These are phyloP conservation scores for Anguilla anguilla DNA, from an alignment of 2,797 vertebrate genomes.

Conservation along the genomic window DNA sequence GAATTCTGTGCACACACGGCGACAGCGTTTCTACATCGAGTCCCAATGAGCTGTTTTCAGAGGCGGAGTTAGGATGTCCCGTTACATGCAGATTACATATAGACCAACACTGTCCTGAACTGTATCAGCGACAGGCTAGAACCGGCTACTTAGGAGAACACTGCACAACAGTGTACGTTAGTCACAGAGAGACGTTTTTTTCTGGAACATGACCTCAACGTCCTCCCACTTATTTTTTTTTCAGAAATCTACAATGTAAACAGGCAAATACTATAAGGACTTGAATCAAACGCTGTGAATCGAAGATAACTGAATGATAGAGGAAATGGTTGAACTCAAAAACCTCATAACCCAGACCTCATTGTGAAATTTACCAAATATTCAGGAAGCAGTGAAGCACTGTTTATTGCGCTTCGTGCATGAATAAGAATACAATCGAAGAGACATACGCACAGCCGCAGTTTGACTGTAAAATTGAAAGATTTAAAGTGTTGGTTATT, in stretches of 20 bases:
- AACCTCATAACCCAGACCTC: background rate
- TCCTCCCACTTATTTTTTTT: background rate
- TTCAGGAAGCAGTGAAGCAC: background rate
- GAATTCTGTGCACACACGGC: background rate
- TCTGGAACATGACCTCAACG: background rate
- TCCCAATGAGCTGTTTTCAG: slow-evolving; percentile 11
- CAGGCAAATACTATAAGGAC: background rate
- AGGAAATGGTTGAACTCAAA: background rate
- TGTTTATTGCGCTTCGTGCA: background rate
- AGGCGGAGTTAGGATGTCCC: slow-evolving; percentile 17
- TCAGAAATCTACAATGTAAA: background rate
- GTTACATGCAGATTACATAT: background rate
- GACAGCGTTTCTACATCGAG: background rate
- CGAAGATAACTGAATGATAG: background rate
- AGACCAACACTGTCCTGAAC: background rate
- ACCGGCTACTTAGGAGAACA: background rate
- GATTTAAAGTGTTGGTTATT: background rate
- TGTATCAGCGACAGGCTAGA: background rate
- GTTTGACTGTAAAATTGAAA: background rate
- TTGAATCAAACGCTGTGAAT: background rate
- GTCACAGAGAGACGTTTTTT: background rate
- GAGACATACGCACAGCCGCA: background rate
- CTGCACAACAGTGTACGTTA: background rate
- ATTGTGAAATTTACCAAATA: background rate
- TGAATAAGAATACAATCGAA: background rate